Percentiles rank a stretch among this genome's conserved stretches.
Conservation (phyloP, 2,113 vertebrate species). For the Paramormyrops kingsleyae region DNA sequence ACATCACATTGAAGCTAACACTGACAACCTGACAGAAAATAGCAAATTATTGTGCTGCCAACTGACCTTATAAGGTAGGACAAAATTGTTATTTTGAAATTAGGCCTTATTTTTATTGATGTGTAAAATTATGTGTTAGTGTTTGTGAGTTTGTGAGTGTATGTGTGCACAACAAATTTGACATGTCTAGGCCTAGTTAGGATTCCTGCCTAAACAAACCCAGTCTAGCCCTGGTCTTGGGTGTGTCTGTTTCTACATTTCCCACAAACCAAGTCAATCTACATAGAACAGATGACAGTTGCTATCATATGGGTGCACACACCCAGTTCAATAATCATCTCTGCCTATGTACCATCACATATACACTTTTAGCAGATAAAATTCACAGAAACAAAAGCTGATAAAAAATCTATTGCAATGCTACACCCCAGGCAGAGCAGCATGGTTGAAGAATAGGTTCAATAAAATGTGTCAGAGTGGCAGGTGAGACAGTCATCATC, state of each 20-base stretch:
- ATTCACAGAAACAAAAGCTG: not conserved
- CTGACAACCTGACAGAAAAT: not conserved
- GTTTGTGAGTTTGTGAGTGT: not conserved
- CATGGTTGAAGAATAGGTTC: not conserved
- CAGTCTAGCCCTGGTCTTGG: not conserved
- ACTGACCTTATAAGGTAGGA: not conserved
- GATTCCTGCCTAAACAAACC: not conserved
- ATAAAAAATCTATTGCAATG: not conserved
- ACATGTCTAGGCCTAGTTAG: not conserved
- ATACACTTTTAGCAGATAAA: not conserved
- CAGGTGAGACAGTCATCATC: not conserved
- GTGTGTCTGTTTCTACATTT: not conserved
- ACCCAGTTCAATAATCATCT: not conserved
- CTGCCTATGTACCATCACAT: not conserved
- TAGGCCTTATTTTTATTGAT: not conserved
- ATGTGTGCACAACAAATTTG: not conserved
- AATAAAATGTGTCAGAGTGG: not conserved
- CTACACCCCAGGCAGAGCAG: not conserved
- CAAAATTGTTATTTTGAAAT: not conserved
- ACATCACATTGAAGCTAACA: not conserved
- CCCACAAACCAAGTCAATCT: not conserved
- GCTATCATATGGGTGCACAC: not conserved
- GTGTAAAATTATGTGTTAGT: not conserved
- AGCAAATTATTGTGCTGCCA: not conserved
- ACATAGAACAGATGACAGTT: not conserved